A percentile compares a stretch with the other conserved stretches of the same genome.
These are phyloP conservation scores for Drosophila seclusa DNA, from an alignment of 2,888 invertebrate genomes.

Conservation along the genomic window DNA sequence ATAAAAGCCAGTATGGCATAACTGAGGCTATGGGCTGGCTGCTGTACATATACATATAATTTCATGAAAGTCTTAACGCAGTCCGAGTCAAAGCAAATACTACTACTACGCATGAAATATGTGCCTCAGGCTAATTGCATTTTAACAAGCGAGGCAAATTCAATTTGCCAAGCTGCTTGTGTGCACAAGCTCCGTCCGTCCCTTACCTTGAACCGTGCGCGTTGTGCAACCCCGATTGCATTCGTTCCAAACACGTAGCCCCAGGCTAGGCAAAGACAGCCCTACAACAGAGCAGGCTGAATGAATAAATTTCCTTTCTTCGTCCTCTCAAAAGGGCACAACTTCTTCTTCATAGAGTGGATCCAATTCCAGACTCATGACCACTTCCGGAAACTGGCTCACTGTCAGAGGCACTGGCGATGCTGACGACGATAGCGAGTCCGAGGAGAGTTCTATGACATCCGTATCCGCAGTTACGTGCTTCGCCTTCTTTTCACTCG, in stretches of 20 bases:
- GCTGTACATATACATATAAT: conserved; percentile 53
- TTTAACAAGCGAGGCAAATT: conserved; percentile 83
- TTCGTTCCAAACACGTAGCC: conserved; percentile 71
- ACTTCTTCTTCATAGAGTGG: conserved; percentile 82
- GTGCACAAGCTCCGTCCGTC: conserved; percentile 33
- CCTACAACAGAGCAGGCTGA: background rate
- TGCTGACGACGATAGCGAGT: conserved; percentile 50
- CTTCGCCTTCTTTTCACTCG: conserved; percentile 22
- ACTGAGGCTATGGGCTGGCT: conserved; percentile 5
- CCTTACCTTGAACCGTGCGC: conserved; percentile 1
- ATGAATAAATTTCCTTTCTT: conserved; percentile 13
- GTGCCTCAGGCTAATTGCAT: conserved; percentile 82
- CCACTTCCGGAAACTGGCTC: conserved; percentile 32
- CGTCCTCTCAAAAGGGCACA: conserved; percentile 53
- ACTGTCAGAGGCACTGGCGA: conserved; percentile 25
- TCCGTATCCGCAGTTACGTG: conserved; percentile 53
- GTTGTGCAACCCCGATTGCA: conserved; percentile 66
- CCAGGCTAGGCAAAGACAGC: conserved; percentile 13
- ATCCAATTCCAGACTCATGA: conserved; percentile 60
- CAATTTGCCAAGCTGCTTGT: conserved; percentile 80
- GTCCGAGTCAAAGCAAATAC: conserved; percentile 64
- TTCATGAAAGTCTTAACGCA: conserved; percentile 49
- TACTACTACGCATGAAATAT: conserved; percentile 42
- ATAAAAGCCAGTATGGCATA: conserved; percentile 24
- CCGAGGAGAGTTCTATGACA: conserved; percentile 66